Evolutionary conservation across 92 coral and sea anemone species (phyloP), one percentile per base, ranked within the genome.

Genomic region (Zoanthus sociatus): DNA sequence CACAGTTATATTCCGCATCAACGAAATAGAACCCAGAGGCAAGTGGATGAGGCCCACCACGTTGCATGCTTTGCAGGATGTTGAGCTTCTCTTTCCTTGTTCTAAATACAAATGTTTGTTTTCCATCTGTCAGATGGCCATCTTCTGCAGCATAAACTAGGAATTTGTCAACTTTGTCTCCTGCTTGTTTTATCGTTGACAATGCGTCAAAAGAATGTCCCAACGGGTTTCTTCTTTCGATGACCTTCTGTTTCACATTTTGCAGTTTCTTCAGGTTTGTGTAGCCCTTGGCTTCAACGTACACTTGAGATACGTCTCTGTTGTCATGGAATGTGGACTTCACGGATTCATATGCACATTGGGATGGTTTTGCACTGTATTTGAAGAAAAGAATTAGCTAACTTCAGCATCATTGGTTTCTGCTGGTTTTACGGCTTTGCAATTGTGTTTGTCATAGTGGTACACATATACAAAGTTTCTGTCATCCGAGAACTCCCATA

Each of bases 1-100:
- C 92, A 48, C 86, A 85, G 87, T 91, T 89, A 89, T 89, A 90
- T 50, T 89, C 94, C 30, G 92, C 94, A 92, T 92, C 94, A 16
- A 92, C 42, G 56, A 89, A 92, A 77, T 92, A 92, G 67, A 20
- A 89, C 83, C 79, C 92, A 55, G 51, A 72, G 37, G 88, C 91
- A 53, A 84, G 68, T 26, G 94, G 87, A 61, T 91, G 88, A 16
- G 67, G 66, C 48, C 88, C 82, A 7, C 88, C 84, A 14, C 79
- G 63, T 81, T 88, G 91, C 91, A 88, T 88, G 71, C 79, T 86
- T 45, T 74, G 63, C 87, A 83, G 53, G 83, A 83, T 88, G 70
- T 88, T 68, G 61, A 88, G 58, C 71, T 53, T 83, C 84, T 88
- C 88, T 46, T 60, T 71, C 64, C 73, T 88, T 73, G 83, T 82